Evolutionary conservation across 2,888 invertebrate species (phyloP).

Genomic region (Rambutsinella grinnellia): DNA sequence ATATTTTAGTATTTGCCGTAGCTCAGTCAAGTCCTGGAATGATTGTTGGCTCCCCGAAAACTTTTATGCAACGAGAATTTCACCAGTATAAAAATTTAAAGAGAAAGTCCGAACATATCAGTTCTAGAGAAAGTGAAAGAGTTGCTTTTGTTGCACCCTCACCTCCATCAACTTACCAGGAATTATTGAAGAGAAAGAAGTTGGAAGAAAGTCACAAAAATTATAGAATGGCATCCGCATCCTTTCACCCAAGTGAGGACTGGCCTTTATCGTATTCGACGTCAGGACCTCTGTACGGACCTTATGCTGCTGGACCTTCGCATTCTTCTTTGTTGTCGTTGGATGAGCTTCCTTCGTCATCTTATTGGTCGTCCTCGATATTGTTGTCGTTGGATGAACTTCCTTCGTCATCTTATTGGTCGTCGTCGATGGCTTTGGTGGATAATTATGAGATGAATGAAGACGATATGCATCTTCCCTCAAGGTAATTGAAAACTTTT

Average conservation of each 20-base stretch:
- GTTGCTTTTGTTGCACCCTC: not conserved
- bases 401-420: slow-evolving; percentile 34
- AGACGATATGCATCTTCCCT: slow-evolving; percentile 33
- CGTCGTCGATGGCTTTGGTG: slow-evolving; percentile 44
- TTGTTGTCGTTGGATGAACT: slow-evolving; percentile 37
- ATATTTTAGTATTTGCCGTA: not conserved
- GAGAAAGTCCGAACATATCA: not conserved
- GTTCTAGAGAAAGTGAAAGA: not conserved
- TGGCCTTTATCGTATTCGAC: slow-evolving; percentile 44
- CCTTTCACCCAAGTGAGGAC: slow-evolving; percentile 36
- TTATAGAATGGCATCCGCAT: slow-evolving; percentile 26
- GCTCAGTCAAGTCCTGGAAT: slow-evolving; percentile 22
- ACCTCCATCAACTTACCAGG: not conserved
- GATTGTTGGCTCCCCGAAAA: slow-evolving; percentile 39
- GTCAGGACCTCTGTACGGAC: slow-evolving; percentile 33
- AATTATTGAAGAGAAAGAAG: not conserved
- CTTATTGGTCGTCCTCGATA: slow-evolving; percentile 39
- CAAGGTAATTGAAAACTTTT: slow-evolving; percentile 15
- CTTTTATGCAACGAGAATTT: not conserved
- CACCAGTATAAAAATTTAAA: not conserved
- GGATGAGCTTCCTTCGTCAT: slow-evolving; percentile 34
- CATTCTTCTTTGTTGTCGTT: slow-evolving; percentile 32
- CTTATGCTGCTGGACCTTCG: slow-evolving; percentile 31
- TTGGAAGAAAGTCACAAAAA: not conserved
- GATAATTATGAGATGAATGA: slow-evolving; percentile 50